Percentiles rank a stretch among this genome's conserved stretches.
phyloP scores from a whole-genome alignment of 2,888 invertebrate genomes.

The Megaustenia siamemsis region DNA sequence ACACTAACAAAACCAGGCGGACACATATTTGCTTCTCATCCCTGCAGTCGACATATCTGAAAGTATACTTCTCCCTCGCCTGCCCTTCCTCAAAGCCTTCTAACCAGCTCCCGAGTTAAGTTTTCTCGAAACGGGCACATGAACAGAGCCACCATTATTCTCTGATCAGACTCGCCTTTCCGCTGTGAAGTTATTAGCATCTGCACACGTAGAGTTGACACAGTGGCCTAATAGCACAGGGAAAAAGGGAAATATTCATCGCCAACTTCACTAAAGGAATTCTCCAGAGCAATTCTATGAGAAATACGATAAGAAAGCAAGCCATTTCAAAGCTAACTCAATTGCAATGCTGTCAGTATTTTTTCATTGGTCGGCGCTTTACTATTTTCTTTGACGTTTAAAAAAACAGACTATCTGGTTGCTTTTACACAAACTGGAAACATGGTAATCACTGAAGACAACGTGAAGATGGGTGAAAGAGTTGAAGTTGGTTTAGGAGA shows the following conservation, averaged over 20 bases:
- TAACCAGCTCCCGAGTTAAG: background rate
- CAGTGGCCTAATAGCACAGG: no score
- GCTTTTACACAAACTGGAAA: no score
- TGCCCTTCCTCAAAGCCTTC: background rate
- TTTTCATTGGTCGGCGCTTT: no score
- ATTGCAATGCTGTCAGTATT: no score
- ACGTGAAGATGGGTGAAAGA: background rate
- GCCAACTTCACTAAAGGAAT: no score
- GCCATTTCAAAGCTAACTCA: no score
- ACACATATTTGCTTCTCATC: background rate
- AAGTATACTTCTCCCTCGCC: background rate
- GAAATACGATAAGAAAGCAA: no score
- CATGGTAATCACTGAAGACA: background rate
- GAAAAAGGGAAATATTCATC: no score
- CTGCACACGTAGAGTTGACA: background rate
- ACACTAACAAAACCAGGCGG: background rate
- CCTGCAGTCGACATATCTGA: background rate
- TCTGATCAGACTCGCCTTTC: slow-evolving; percentile 1
- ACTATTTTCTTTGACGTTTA: no score
- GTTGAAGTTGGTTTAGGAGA: no score
- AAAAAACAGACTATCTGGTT: no score
- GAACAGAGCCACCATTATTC: background rate
- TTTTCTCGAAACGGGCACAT: background rate
- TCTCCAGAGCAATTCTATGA: no score
- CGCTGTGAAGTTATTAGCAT: background rate